Evolutionary conservation across 23 tunicate genomes (phyloP).

Genomic region (Trididemnum miniatum): DNA sequence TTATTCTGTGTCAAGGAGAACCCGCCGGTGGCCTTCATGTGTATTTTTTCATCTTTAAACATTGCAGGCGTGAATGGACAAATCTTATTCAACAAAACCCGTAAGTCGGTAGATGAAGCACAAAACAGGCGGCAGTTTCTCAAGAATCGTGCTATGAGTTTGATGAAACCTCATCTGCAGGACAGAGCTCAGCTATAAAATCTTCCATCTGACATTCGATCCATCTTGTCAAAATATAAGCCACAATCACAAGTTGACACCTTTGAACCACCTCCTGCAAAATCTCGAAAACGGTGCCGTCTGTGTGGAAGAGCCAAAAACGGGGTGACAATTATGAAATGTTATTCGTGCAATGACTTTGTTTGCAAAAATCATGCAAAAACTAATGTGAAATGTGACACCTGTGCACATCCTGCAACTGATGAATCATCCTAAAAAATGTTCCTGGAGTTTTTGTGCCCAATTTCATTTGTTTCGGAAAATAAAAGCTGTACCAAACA

Average conservation of each 20-base stretch:
- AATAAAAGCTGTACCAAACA: too few species aligned
- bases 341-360: background rate
- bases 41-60: conserved; percentile 10
- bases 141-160: background rate
- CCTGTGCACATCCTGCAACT: too few species aligned
- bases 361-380: background rate
- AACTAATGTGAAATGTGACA: too few species aligned
- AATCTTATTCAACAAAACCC: too few species aligned
- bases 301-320: conserved; percentile 18
- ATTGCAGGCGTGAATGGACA: too few species aligned
- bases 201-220: conserved; percentile 2
- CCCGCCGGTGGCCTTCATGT: conserved; percentile 4
- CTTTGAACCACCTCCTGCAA: conserved; percentile 7
- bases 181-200: background rate
- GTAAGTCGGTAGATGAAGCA: too few species aligned
- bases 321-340: too few species aligned
- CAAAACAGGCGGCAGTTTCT: conserved; percentile 6
- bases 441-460: too few species aligned
- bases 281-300: conserved; percentile 13
- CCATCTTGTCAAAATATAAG: too few species aligned
- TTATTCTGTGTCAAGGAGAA: conserved; percentile 8
- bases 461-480: too few species aligned
- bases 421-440: too few species aligned
- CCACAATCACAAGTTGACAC: background rate
- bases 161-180: too few species aligned